Base-by-base conservation (phyloP, 2,113 vertebrate species). In the Indicator maculatus region DNA sequence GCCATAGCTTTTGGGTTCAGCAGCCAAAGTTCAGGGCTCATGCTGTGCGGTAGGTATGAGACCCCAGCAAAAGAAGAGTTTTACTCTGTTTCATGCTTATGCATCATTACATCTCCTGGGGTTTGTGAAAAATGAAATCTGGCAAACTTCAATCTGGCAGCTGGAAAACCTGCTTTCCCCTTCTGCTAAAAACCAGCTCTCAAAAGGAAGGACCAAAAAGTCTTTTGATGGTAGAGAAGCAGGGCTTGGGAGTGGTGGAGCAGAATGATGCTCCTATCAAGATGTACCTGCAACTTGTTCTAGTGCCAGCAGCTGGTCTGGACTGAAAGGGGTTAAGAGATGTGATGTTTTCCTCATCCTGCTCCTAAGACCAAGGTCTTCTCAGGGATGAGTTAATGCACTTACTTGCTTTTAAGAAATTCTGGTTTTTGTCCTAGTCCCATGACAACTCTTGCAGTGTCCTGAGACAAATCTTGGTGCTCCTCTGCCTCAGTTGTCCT, bases 381-480 rank as follows among this genome's bases (percentile, higher is more conserved):
- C 47, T 56, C 41, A n/a, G 31, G 56, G n/a, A 23, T 1, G 3
- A 38, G 24, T 24, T 77, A 41, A 60, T 83, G 11, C 8, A 45
- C 12, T 59, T 52, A 7, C 1, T 44, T 78, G 58, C 16, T 20
- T 38, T 78, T 58, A n/a, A 52, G 45, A 9, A 20, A 7, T 24
- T 9, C 13, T 11, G 7, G 8, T 53, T n/a, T 66, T 56, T 27
- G 8, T 58, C 16, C 36, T 70, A 61, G 23, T 33, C 17, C 53
- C 2, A 0, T 23, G 16, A n/a, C 0, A 0, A 7, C 21, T 58
- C 60, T n/a, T 6, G 4, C 36, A 28, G 53, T 30, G 52, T 30
- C 15, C 45, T 2, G 11, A 28, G 21, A 16, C 5, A 18, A 65
- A 6, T 2, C 50, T 55, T 66, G 0, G 0, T 78, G 50, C 75